Conservation (phyloP, 64 coral and sea anemone genomes). For the Anthopleura sola region DNA sequence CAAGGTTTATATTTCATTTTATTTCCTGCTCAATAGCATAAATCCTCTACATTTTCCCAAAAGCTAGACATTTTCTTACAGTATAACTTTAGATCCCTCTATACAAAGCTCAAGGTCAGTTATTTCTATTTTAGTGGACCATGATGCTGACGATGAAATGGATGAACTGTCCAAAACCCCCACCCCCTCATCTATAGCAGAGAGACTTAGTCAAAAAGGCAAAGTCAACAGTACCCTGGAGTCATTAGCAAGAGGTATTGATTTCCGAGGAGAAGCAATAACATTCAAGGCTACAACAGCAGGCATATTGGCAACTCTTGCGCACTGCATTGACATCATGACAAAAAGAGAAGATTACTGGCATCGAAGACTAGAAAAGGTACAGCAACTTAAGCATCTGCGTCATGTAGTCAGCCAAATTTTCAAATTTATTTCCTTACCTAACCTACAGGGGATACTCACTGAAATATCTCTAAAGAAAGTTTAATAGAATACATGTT, state of each 20-base stretch:
- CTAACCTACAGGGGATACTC: too few species aligned
- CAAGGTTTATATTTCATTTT: too few species aligned
- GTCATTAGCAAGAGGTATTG: slow-evolving; percentile 68
- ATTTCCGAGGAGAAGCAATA: slow-evolving; percentile 93
- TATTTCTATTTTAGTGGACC: slow-evolving; percentile 51
- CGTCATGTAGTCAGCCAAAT: too few species aligned
- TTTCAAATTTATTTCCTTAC: too few species aligned
- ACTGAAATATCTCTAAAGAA: too few species aligned
- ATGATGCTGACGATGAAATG: slow-evolving; percentile 99
- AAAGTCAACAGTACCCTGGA: slow-evolving; percentile 35
- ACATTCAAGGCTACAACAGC: slow-evolving; percentile 96
- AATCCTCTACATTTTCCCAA: too few species aligned
- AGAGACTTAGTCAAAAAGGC: slow-evolving; percentile 36
- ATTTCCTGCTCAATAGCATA: too few species aligned
- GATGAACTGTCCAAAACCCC: slow-evolving; percentile 96
- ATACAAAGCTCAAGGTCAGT: background rate
- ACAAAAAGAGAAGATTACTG: slow-evolving; percentile 94
- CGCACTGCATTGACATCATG: slow-evolving; percentile 93
- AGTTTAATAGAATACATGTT: too few species aligned
- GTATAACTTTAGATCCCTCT: too few species aligned
- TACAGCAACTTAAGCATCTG: too few species aligned
- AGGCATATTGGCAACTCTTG: slow-evolving; percentile 87
- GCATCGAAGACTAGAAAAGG: slow-evolving; percentile 89
- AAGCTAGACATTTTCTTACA: too few species aligned
- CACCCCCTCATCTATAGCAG: slow-evolving; percentile 70